Evolutionary conservation across 2,888 invertebrate genomes (phyloP).

Genomic region (Gastracanthus pulcherrimus): DNA sequence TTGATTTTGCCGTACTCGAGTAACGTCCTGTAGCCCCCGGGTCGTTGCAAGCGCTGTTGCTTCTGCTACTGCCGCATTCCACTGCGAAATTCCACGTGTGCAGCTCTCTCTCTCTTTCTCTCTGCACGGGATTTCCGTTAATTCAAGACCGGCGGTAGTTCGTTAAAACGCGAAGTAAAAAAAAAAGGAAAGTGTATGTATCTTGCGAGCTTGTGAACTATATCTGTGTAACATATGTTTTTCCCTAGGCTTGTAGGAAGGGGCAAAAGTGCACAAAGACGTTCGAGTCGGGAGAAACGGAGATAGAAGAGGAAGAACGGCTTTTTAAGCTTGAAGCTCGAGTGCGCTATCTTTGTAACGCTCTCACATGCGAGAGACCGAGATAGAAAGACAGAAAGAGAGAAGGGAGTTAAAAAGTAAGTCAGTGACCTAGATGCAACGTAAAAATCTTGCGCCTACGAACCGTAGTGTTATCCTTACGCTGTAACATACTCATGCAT

Average conservation of each 20-base stretch:
- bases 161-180: slow-evolving; percentile 7
- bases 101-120: no score
- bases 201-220: background rate
- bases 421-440: slow-evolving; percentile 29
- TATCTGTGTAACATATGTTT: background rate
- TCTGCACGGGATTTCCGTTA: slow-evolving; percentile 2
- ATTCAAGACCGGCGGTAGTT: slow-evolving; percentile 7
- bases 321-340: slow-evolving; percentile 16
- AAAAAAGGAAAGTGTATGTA: background rate
- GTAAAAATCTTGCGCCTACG: slow-evolving; percentile 34
- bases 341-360: slow-evolving; percentile 38
- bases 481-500: background rate
- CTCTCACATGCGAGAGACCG: background rate
- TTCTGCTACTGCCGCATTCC: no score
- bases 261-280: background rate
- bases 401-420: background rate
- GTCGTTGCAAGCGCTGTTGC: background rate
- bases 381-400: background rate
- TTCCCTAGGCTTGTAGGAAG: background rate
- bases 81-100: background rate
- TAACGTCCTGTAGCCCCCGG: background rate
- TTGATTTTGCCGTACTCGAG: background rate
- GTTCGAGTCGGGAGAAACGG: background rate
- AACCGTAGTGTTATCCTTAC: slow-evolving; percentile 29
- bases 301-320: background rate